Conservation (phyloP, 2,888 invertebrate genomes). For the Pyrgus malvae region DNA sequence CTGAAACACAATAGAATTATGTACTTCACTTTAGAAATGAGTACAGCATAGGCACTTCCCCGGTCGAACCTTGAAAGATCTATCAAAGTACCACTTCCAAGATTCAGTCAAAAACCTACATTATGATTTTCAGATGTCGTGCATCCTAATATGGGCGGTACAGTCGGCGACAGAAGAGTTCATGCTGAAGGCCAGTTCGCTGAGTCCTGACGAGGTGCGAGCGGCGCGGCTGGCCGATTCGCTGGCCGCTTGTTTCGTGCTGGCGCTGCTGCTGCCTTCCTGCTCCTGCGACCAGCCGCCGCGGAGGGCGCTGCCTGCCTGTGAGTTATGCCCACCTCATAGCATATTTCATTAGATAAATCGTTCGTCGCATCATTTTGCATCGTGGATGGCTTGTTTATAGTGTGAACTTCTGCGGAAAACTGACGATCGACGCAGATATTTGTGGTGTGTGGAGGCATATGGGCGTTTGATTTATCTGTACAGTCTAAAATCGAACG, state of each 20-base stretch:
- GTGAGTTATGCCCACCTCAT: constrained; percentile 56
- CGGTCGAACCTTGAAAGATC: no score
- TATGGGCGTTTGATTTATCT: no score
- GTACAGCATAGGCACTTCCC: no score
- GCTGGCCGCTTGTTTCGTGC: constrained; percentile 84
- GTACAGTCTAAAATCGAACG: no score
- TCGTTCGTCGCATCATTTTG: not conserved
- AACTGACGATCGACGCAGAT: no score
- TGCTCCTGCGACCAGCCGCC: constrained; percentile 86
- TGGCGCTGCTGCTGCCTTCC: constrained; percentile 86
- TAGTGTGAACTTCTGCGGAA: no score
- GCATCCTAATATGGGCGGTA: constrained; percentile 88
- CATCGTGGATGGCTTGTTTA: not conserved
- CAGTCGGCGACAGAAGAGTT: constrained; percentile 80
- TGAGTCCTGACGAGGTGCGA: constrained; percentile 81
- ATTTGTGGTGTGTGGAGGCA: no score
- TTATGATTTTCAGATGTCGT: constrained; percentile 82
- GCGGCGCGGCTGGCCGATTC: constrained; percentile 82
- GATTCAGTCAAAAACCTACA: not conserved
- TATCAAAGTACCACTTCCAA: no score
- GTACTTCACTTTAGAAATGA: no score
- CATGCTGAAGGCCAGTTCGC: constrained; percentile 61
- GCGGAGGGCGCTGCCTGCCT: constrained; percentile 86
- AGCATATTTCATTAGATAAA: not conserved
- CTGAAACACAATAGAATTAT: no score